Evolutionary conservation across 2,113 vertebrate genomes (phyloP), one percentile per base, ranked within the genome.

Genomic region (Fulica atra): DNA sequence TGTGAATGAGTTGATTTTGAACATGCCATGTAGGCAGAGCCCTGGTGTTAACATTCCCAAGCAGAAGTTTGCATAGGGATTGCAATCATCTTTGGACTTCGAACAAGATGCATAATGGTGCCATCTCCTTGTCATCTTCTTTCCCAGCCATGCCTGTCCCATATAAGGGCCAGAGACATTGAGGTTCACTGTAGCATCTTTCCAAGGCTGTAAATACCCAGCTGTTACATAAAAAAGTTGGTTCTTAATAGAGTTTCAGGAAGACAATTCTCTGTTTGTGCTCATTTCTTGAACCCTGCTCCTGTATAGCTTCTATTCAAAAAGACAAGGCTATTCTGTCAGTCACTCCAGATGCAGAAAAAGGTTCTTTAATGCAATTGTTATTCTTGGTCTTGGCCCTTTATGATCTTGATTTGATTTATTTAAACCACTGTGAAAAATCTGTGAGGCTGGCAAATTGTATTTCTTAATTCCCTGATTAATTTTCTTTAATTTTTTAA

Each of bases 171-270:
- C 40, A 69, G 69, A 80, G 53, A 65, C 44, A 57, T 6, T 36
- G 44, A 69, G 61, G 65, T 38, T 94, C 72, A 40, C 38, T 26
- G 42, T 56, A 25, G 25, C 50, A 24, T 73, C 33, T 81, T 51
- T 51, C 63, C 61, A 92, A 91, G 80, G 38, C 60, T 91, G 89
- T 80, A 92, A 95, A 95, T 91, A 92, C 51, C 74, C 42, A 89
- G 33, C 81, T 89, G 70, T 80, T 70, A 46, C 2, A 68, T 29
- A 16, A 64, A 69, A 69, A 71, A 70, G 2, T 42, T 81, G 38
- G 21, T 86, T 42, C 36, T 85, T 61, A 35, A 44, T 69, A 33
- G 51, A 24, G 80, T 96, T 79, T 76, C 29, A 61, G 46, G 54
- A 73, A 81, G 59, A 87, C 46, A 91, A 26, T 87, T 81, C 69